Evolutionary conservation across 1,140 invertebrate genomes (phyloP), one percentile per base, ranked within the genome.

Genomic region (Drosophila bipectinata): DNA sequence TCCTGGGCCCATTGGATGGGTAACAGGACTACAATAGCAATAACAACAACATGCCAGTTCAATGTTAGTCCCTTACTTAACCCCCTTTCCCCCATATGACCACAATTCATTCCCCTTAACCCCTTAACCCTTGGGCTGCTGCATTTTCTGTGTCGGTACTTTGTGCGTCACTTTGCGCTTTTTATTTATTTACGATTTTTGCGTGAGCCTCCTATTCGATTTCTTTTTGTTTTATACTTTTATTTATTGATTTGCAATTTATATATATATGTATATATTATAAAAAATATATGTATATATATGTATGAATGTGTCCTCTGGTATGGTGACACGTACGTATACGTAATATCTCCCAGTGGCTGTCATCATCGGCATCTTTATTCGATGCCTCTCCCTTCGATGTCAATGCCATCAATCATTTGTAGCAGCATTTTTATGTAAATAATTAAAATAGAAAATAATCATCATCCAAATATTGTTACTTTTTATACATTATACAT

Each of bases 391-490:
- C 39, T 21, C 4, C 9, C 12, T 41, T 24, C 28, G 15, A 59
- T 72, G 62, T 58, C 79, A 83, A 75, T 75, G 68, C 72, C 78
- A 87, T 85, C 81, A 87, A 68, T 85, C 81, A 85, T 87, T 81
- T 67, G 61, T 66, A 73, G 66, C 58, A 59, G 54, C 81, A 87
- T 76, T 85, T 73, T 56, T 76, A 74, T 73, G 60, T 62, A 60
- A 77, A 79, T 82, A 87, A 87, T 82, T 87, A 85, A 85, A 81
- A 81, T 71, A 60, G 52, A 79, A 83, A 81, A 81, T 77, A 77
- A 76, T 76, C 63, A 57, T 67, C 6, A 21, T 21, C 14, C 7
- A 15, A 18, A 45, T 45, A 18, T 18, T 45, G 1, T 15, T 45
- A 2, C 14, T 21, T 9, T 5, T 21, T 18, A 14, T 44, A 18